Conservation (phyloP, 2,797 vertebrate genomes). For the Acipenser ruthenus region DNA sequence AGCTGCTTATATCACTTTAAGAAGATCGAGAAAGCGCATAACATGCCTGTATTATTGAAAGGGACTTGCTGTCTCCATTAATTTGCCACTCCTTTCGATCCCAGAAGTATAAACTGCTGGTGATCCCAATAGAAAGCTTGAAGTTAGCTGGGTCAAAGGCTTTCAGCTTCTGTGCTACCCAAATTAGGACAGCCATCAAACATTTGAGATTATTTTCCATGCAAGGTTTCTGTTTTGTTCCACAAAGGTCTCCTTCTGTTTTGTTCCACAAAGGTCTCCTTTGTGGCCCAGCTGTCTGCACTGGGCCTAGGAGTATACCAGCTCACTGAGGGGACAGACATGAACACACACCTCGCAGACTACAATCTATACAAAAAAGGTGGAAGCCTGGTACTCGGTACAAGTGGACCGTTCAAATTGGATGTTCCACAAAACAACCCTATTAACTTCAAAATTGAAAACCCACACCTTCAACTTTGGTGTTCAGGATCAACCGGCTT, state of each 20-base stretch:
- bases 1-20: no score
- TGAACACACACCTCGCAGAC: conserved; percentile 49
- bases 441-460: conserved; percentile 64
- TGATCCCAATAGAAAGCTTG: no score
- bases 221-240: not conserved
- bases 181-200: no score
- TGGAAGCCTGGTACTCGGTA: conserved; percentile 22
- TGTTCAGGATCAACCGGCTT: conserved; percentile 66
- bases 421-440: conserved; percentile 40
- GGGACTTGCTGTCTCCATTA: no score
- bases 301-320: conserved; percentile 70
- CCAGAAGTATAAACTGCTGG: no score
- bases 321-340: conserved; percentile 51
- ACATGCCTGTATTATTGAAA: no score
- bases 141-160: no score
- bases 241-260: conserved; percentile 66
- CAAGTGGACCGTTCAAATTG: conserved; percentile 58
- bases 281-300: conserved; percentile 65
- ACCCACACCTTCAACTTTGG: conserved; percentile 66
- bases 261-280: conserved; percentile 61
- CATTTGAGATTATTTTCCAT: no score
- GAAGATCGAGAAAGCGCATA: no score
- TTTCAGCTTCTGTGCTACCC: no score
- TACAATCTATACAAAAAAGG: conserved; percentile 56
- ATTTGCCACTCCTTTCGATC: no score